Evolutionary conservation across 2,113 vertebrate genomes (phyloP).

Genomic region (Butorides virescens): DNA sequence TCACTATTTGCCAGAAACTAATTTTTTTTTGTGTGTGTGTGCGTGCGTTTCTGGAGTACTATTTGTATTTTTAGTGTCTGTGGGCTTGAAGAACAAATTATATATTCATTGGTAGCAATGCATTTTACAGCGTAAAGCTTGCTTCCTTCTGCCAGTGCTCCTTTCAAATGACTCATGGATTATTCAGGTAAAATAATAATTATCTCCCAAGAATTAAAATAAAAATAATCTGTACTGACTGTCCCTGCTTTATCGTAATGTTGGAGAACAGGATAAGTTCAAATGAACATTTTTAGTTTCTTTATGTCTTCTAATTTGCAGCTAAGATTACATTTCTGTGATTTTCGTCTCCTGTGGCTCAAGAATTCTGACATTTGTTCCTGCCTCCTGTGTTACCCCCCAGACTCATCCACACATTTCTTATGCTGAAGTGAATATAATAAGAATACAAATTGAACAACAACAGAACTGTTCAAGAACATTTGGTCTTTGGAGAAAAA

Average conservation of each 20-base stretch:
- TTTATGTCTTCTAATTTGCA: slow-evolving; percentile 30
- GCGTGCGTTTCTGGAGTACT: background rate
- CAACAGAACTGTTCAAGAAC: background rate
- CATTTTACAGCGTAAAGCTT: slow-evolving; percentile 13
- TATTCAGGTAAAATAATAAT: slow-evolving; percentile 61
- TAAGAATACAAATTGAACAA: slow-evolving; percentile 15
- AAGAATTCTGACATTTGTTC: slow-evolving; percentile 41
- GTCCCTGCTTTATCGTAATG: slow-evolving; percentile 6
- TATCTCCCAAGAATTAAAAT: slow-evolving; percentile 52
- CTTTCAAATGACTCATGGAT: slow-evolving; percentile 44
- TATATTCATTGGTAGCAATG: slow-evolving; percentile 24
- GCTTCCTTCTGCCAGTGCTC: background rate
- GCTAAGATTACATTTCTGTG: slow-evolving; percentile 31
- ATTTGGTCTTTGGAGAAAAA: background rate
- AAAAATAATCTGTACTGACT: slow-evolving; percentile 18
- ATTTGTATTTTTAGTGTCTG: slow-evolving; percentile 1
- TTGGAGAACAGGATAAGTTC: slow-evolving; percentile 33
- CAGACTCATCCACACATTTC: background rate
- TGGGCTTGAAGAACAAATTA: slow-evolving; percentile 44
- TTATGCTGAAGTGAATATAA: background rate
- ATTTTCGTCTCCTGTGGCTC: slow-evolving; percentile 5
- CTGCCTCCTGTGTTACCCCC: background rate
- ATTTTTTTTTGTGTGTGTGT: background rate
- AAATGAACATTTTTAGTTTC: slow-evolving; percentile 40
- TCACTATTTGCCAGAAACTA: background rate